Conservation (phyloP, 2,888 invertebrate genomes). For the Lamellibrachia satsuma region DNA sequence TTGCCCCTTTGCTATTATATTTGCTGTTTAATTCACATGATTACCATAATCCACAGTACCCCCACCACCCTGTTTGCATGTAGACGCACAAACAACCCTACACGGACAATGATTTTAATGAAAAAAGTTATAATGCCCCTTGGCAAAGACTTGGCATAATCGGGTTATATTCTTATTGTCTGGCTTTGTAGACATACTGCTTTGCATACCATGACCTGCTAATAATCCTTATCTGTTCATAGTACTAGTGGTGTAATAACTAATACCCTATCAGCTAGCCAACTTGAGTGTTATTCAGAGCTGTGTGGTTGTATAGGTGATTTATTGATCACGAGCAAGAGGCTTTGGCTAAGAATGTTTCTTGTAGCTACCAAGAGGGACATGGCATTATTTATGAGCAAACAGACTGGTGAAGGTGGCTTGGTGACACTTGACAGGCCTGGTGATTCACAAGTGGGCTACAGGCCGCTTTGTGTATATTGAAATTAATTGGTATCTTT, state of each 20-base stretch:
- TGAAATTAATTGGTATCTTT: neutral
- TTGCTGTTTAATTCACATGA: neutral
- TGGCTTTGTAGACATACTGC: neutral
- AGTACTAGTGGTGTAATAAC: neutral
- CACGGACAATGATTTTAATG: neutral
- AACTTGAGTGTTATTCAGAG: neutral
- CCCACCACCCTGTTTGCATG: neutral
- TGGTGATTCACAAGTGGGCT: neutral
- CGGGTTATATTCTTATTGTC: neutral
- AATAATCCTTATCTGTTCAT: neutral
- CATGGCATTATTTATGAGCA: constrained; percentile 5
- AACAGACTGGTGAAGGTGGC: neutral
- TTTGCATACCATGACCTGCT: neutral
- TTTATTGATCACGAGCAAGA: neutral
- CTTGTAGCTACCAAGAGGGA: neutral
- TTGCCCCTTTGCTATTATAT: neutral
- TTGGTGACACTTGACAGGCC: neutral
- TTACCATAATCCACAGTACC: neutral
- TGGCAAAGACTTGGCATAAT: neutral
- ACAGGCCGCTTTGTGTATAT: neutral
- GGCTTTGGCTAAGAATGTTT: neutral
- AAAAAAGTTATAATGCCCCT: neutral
- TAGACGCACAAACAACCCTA: neutral
- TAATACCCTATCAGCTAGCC: neutral
- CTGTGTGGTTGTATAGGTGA: neutral